Evolutionary conservation across 2,888 invertebrate species (phyloP).

Genomic region (Pycnomerus fuliginosus): DNA sequence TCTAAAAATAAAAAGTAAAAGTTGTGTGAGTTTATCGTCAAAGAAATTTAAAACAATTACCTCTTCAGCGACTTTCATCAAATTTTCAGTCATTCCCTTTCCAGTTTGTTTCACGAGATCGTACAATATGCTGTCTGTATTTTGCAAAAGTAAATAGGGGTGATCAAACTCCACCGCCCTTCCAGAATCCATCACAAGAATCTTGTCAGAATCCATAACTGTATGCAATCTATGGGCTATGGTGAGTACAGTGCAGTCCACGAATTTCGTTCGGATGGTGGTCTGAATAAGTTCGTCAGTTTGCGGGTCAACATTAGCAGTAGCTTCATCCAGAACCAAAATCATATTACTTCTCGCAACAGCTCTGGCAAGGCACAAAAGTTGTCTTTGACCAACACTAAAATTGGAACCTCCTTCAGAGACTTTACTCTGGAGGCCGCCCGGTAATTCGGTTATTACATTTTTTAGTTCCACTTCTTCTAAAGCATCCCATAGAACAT

Average conservation of each 20-base stretch:
- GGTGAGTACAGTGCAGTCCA: slow-evolving; percentile 73
- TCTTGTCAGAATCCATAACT: slow-evolving; percentile 79
- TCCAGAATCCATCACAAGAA: slow-evolving; percentile 79
- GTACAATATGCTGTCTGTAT: slow-evolving; percentile 56
- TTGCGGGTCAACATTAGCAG: slow-evolving; percentile 75
- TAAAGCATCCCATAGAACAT: slow-evolving; percentile 78
- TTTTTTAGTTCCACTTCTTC: slow-evolving; percentile 77
- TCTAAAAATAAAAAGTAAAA: background rate
- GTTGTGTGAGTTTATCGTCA: background rate
- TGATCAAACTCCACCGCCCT: slow-evolving; percentile 72
- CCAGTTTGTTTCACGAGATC: slow-evolving; percentile 70
- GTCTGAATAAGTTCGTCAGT: slow-evolving; percentile 74
- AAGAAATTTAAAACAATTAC: too few relatives aligned
- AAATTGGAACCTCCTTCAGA: slow-evolving; percentile 61
- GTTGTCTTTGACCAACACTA: slow-evolving; percentile 59
- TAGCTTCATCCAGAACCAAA: slow-evolving; percentile 64
- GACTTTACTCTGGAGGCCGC: slow-evolving; percentile 49
- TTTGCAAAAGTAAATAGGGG: slow-evolving; percentile 63
- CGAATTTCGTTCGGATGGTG: slow-evolving; percentile 73
- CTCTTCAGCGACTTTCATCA: slow-evolving; percentile 58
- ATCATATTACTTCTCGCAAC: slow-evolving; percentile 50
- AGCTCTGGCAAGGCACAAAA: slow-evolving; percentile 66
- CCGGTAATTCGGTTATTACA: slow-evolving; percentile 49
- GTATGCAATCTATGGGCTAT: slow-evolving; percentile 81
- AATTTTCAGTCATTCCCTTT: slow-evolving; percentile 62